These are phyloP conservation scores for Eulithis testata DNA, from an alignment of 2,888 invertebrate genomes.

Conservation along the genomic window DNA sequence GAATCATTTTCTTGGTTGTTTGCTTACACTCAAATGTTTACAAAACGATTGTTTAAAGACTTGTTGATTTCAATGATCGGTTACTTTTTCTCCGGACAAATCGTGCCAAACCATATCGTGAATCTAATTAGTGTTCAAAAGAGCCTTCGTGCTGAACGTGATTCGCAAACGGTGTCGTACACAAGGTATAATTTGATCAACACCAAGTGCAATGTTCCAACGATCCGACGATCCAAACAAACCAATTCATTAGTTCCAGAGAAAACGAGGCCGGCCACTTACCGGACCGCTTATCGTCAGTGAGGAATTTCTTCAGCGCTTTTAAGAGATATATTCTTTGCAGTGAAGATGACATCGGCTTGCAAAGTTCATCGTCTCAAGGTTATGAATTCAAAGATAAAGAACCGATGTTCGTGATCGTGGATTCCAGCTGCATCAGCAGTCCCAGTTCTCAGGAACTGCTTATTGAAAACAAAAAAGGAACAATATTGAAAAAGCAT, in stretches of 20 bases:
- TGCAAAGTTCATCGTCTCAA: conserved; percentile 48
- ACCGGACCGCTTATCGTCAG: conserved; percentile 32
- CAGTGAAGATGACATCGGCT: conserved; percentile 58
- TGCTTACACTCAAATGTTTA: conserved; percentile 64
- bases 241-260: conserved; percentile 61
- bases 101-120: conserved; percentile 62
- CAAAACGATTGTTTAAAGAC: conserved; percentile 64
- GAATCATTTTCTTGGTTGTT: conserved; percentile 66
- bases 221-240: conserved; percentile 50
- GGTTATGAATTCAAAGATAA: conserved; percentile 44
- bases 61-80: conserved; percentile 53
- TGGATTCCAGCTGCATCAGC: conserved; percentile 56
- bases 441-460: conserved; percentile 57
- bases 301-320: conserved; percentile 48
- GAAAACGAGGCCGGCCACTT: conserved; percentile 41
- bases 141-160: conserved; percentile 53
- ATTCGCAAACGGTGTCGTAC: conserved; percentile 54
- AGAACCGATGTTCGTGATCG: conserved; percentile 58
- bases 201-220: conserved; percentile 44
- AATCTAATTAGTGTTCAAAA: conserved; percentile 63
- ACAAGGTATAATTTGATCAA: conserved; percentile 61
- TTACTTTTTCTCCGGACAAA: conserved; percentile 57
- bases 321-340: conserved; percentile 62
- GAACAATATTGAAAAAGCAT: conserved; percentile 44
- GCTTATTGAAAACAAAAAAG: conserved; percentile 47